Evolutionary conservation across 2,797 vertebrate genomes (phyloP).

Genomic region (Rhadinocentrus ornatus): DNA sequence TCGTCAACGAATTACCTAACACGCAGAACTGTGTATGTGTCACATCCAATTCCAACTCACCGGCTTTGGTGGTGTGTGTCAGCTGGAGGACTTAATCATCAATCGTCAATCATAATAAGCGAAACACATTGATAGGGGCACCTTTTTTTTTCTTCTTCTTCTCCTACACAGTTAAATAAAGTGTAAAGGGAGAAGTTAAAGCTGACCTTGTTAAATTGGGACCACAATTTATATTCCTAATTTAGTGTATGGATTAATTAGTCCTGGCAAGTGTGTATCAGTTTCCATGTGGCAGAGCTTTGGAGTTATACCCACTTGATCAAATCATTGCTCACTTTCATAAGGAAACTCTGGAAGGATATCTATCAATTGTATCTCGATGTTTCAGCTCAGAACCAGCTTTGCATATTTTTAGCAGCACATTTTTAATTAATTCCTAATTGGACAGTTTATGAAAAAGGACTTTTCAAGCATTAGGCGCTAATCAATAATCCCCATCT

Average conservation of each 20-base stretch:
- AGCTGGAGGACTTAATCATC: slow-evolving; percentile 85
- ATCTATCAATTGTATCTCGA: slow-evolving; percentile 71
- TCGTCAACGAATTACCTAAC: slow-evolving; percentile 85
- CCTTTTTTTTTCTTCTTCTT: slow-evolving; percentile 27
- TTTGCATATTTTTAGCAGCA: slow-evolving; percentile 70
- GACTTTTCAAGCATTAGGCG: slow-evolving; percentile 60
- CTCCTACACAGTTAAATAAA: slow-evolving; percentile 77
- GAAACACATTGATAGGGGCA: slow-evolving; percentile 77
- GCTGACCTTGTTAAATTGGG: slow-evolving; percentile 79
- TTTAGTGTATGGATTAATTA: slow-evolving; percentile 82
- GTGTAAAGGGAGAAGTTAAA: slow-evolving; percentile 81
- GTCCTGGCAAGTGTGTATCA: slow-evolving; percentile 74
- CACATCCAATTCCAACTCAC: slow-evolving; percentile 84
- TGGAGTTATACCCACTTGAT: slow-evolving; percentile 66
- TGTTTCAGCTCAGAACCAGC: slow-evolving; percentile 65
- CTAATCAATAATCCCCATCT: slow-evolving; percentile 75
- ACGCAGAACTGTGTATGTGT: slow-evolving; percentile 84
- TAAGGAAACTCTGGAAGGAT: slow-evolving; percentile 75
- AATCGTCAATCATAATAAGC: slow-evolving; percentile 85
- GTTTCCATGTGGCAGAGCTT: slow-evolving; percentile 69
- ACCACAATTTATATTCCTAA: slow-evolving; percentile 78
- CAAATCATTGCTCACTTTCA: slow-evolving; percentile 69
- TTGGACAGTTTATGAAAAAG: slow-evolving; percentile 70
- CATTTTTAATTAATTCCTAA: slow-evolving; percentile 80
- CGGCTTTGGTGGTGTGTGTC: slow-evolving; percentile 82